phyloP scores from a whole-genome alignment of 2,888 invertebrate genomes.

The Yponomeuta malinellus region DNA sequence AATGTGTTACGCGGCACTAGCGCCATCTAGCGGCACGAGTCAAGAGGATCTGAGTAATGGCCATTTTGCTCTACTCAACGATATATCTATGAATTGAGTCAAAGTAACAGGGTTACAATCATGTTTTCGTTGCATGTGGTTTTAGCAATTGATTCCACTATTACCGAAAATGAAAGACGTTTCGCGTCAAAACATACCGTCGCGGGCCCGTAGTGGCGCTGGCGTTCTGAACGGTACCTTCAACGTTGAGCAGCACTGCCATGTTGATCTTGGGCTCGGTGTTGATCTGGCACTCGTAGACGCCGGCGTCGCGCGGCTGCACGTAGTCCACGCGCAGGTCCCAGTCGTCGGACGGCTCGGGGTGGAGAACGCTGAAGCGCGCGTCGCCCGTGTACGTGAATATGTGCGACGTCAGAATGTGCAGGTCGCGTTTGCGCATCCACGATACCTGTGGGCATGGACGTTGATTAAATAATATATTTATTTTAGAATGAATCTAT shows the following conservation, averaged over 20 bases:
- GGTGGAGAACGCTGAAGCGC: conserved; percentile 89
- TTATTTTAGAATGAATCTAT: too few relatives aligned
- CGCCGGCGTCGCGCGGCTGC: conserved; percentile 88
- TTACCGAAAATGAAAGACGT: too few relatives aligned
- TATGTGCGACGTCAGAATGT: conserved; percentile 87
- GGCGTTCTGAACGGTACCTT: conserved; percentile 72
- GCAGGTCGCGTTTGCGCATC: conserved; percentile 88
- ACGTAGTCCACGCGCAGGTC: conserved; percentile 89
- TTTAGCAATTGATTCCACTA: too few relatives aligned
- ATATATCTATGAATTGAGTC: too few relatives aligned
- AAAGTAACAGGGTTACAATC: too few relatives aligned
- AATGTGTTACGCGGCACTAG: too few relatives aligned
- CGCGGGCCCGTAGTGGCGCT: too few relatives aligned
- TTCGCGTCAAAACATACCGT: too few relatives aligned
- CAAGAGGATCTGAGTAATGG: too few relatives aligned
- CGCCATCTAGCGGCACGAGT: too few relatives aligned
- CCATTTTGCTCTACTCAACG: too few relatives aligned
- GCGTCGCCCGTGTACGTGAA: conserved; percentile 93
- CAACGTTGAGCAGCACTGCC: conserved; percentile 85
- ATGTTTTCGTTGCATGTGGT: too few relatives aligned
- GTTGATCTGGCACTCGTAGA: conserved; percentile 93
- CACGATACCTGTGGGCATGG: conserved; percentile 80
- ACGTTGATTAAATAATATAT: not conserved
- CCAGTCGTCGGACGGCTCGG: conserved; percentile 91
- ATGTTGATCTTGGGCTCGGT: conserved; percentile 93